Evolutionary conservation across 2,113 vertebrate species (phyloP).

Genomic region (Cygnus buccinator): DNA sequence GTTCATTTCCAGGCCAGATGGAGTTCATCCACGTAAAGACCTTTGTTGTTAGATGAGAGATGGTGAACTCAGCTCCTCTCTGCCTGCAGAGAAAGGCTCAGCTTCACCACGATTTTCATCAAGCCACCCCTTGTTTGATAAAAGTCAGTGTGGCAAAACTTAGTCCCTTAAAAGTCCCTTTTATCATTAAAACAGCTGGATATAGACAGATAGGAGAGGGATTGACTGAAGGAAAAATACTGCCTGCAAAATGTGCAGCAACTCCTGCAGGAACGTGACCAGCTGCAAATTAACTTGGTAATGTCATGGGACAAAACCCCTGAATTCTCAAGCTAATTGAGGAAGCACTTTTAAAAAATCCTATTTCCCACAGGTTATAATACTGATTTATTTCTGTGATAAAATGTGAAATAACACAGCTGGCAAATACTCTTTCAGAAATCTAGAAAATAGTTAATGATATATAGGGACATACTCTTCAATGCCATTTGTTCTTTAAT

Average conservation of each 20-base stretch:
- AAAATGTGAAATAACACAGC: constrained; percentile 23
- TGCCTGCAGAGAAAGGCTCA: background rate
- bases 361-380: constrained; percentile 47
- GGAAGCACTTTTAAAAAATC: constrained; percentile 27
- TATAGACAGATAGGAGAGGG: background rate
- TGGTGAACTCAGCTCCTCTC: background rate
- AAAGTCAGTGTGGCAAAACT: background rate
- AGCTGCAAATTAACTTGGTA: constrained; percentile 29
- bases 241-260: background rate
- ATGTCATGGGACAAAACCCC: constrained; percentile 27
- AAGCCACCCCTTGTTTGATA: background rate
- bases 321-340: constrained; percentile 30
- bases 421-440: constrained; percentile 9
- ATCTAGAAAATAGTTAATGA: constrained; percentile 60
- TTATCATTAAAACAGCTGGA: background rate
- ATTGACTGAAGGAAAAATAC: background rate
- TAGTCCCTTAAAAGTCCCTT: background rate
- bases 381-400: constrained; percentile 58
- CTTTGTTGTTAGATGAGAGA: background rate
- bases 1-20: background rate
- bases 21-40: background rate
- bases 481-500: constrained; percentile 37
- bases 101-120: background rate
- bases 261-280: background rate
- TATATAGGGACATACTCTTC: constrained; percentile 48